These are phyloP conservation scores for Odontocerum albicorne DNA, from an alignment of 2,888 invertebrate species.

Conservation along the genomic window DNA sequence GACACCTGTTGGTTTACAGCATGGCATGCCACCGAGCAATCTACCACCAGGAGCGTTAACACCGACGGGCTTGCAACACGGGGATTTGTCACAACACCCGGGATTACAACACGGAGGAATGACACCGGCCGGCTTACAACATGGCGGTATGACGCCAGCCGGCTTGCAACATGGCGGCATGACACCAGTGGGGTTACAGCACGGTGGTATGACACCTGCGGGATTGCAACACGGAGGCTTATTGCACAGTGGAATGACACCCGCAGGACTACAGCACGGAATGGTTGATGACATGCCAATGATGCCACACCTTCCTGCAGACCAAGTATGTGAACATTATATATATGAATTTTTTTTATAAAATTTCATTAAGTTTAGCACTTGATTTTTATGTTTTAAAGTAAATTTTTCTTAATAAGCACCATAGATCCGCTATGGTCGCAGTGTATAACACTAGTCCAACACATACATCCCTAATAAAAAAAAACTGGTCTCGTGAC, in stretches of 20 bases:
- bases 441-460: too few species aligned
- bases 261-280: conserved; percentile 49
- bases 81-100: conserved; percentile 51
- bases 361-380: too few species aligned
- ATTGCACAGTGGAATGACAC: conserved; percentile 44
- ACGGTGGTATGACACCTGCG: conserved; percentile 40
- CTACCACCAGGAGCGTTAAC: conserved; percentile 47
- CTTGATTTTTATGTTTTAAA: too few species aligned
- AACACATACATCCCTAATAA: too few species aligned
- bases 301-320: conserved; percentile 66
- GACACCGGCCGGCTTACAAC: conserved; percentile 39
- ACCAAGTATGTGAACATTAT: conserved; percentile 59
- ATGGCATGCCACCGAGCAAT: conserved; percentile 48
- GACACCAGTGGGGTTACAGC: conserved; percentile 40
- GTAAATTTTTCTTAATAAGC: too few species aligned
- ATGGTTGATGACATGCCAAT: conserved; percentile 57
- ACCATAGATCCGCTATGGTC: too few species aligned
- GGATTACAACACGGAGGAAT: conserved; percentile 48
- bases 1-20: conserved; percentile 42
- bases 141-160: conserved; percentile 45
- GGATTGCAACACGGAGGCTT: conserved; percentile 40
- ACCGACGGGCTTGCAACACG: conserved; percentile 47
- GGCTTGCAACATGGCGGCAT: conserved; percentile 48
- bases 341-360: too few species aligned
- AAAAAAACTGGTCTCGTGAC: too few species aligned